phyloP scores from a whole-genome alignment of 2,888 invertebrate genomes.

The Calameuta filiformis region DNA sequence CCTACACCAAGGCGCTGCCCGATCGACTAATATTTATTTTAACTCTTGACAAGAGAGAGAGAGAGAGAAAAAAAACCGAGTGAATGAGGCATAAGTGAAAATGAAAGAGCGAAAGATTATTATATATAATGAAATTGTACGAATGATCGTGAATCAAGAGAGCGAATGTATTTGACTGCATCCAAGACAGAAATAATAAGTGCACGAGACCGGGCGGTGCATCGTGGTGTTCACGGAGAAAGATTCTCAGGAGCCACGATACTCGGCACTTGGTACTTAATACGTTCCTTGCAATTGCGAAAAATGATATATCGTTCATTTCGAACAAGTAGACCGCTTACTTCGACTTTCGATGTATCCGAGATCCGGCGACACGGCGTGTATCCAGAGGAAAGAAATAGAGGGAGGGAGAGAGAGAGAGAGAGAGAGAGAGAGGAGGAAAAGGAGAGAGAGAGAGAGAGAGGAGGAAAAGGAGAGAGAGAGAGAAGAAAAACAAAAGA shows the following conservation, averaged over 20 bases:
- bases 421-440: constrained; percentile 23
- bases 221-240: not conserved
- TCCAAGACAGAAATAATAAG: not conserved
- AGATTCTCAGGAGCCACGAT: constrained; percentile 23
- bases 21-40: constrained; percentile 11
- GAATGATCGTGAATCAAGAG: not conserved
- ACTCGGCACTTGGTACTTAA: constrained; percentile 61
- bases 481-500: not conserved
- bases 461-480: not conserved
- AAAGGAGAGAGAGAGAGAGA: constrained; percentile 13
- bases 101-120: constrained; percentile 26
- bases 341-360: not conserved
- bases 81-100: constrained; percentile 30
- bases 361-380: not conserved
- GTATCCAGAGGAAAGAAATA: constrained; percentile 18
- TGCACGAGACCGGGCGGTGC: not conserved
- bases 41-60: not conserved
- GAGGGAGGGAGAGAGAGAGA: constrained; percentile 16
- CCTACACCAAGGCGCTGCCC: constrained; percentile 1
- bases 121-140: not conserved
- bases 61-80: not conserved
- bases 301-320: not conserved
- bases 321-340: not conserved
- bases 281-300: constrained; percentile 11
- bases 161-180: not conserved